Evolutionary conservation across 2,797 vertebrate species (phyloP).

Genomic region (Periparus ater): DNA sequence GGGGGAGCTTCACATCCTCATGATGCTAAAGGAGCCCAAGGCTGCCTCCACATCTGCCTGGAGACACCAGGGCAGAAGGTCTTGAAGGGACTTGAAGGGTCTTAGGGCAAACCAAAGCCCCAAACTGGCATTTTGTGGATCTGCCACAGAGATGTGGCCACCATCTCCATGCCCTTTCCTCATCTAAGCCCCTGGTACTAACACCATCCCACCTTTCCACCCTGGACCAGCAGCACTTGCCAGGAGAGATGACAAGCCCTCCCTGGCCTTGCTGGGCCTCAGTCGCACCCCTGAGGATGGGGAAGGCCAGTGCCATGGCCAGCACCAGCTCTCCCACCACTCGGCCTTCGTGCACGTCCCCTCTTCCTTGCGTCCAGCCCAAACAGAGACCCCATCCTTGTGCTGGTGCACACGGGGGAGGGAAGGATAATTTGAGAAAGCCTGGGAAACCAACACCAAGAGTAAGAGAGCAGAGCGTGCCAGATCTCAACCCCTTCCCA

Average conservation of each 20-base stretch:
- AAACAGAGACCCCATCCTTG: background rate
- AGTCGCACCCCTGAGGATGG: rapidly evolving
- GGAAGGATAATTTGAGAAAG: background rate
- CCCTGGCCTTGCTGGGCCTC: rapidly evolving
- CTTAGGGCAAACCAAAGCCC: background rate
- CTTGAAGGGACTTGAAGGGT: background rate
- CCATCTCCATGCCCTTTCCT: background rate
- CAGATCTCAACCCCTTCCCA: background rate
- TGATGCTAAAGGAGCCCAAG: background rate
- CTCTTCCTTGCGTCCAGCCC: background rate
- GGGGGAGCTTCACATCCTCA: background rate
- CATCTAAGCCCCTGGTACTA: background rate
- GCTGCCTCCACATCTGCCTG: background rate
- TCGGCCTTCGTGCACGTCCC: rapidly evolving
- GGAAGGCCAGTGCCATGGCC: background rate
- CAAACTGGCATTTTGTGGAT: background rate
- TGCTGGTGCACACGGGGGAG: rapidly evolving
- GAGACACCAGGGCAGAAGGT: background rate
- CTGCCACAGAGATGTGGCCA: background rate
- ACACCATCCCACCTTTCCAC: background rate
- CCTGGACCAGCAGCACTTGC: background rate
- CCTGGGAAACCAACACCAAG: background rate
- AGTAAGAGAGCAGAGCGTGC: background rate
- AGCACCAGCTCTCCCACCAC: background rate
- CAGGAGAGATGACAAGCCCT: background rate